Conservation (phyloP, 2,888 invertebrate species). For the Eumacrocentrus americanus region DNA sequence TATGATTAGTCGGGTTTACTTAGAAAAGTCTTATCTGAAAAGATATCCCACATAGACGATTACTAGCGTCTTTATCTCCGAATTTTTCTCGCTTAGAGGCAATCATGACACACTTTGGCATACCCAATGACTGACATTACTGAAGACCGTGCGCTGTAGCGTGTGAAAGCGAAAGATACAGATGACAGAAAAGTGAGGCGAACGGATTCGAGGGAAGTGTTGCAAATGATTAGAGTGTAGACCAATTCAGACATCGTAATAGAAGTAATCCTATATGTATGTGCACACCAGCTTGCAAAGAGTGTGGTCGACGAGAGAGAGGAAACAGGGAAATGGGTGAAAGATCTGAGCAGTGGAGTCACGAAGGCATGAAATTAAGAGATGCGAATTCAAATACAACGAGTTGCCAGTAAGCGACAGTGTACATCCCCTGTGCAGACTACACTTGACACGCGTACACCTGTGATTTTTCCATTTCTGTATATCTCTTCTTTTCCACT, state of each 20-base stretch:
- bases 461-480: background rate
- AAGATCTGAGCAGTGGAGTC: conserved; percentile 21
- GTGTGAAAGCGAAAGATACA: conserved; percentile 7
- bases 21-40: background rate
- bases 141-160: conserved; percentile 12
- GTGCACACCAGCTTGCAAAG: background rate
- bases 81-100: conserved; percentile 17
- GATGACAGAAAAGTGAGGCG: conserved; percentile 7
- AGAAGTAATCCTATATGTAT: too few species aligned
- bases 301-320: background rate
- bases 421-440: background rate
- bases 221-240: too few species aligned
- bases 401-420: background rate
- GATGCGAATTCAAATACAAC: conserved; percentile 27
- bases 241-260: too few species aligned
- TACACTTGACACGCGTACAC: too few species aligned
- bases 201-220: too few species aligned
- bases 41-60: too few species aligned
- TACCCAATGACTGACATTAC: conserved; percentile 20
- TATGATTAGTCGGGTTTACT: too few species aligned
- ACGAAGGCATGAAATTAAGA: conserved; percentile 40
- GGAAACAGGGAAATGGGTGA: background rate
- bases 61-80: background rate
- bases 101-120: conserved; percentile 25
- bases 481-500: background rate